Evolutionary conservation across 2,797 vertebrate species (phyloP).

Genomic region (Champsocephalus gunnari): DNA sequence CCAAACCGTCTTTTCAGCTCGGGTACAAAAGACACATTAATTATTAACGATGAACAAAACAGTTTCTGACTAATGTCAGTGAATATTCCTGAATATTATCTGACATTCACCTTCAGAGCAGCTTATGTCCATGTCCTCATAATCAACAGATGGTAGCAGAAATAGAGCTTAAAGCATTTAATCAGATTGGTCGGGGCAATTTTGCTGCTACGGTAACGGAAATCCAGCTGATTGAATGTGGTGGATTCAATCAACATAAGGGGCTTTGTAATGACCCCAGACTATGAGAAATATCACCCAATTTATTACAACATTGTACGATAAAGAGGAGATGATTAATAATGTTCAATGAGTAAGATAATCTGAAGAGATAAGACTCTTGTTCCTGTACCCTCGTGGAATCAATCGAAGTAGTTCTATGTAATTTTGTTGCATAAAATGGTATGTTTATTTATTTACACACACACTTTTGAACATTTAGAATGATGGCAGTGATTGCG

Average conservation of each 20-base stretch:
- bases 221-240: conserved; percentile 42
- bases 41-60: conserved; percentile 37
- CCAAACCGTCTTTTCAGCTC: conserved; percentile 56
- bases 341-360: conserved; percentile 17
- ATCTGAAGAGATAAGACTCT: conserved; percentile 21
- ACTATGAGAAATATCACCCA: conserved; percentile 36
- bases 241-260: conserved; percentile 13
- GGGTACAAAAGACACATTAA: conserved; percentile 55
- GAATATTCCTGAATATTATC: conserved; percentile 18
- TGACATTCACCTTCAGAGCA: conserved; percentile 35
- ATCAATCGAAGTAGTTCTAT: conserved; percentile 27
- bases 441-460: background rate
- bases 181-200: conserved; percentile 53
- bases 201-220: conserved; percentile 43
- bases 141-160: conserved; percentile 59
- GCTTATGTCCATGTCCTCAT: conserved; percentile 27
- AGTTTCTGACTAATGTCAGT: conserved; percentile 11
- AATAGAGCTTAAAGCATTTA: conserved; percentile 53
- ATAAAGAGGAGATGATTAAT: conserved; percentile 23
- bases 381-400: conserved; percentile 26
- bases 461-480: conserved; percentile 11
- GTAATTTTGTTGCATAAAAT: background rate
- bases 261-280: conserved; percentile 30
- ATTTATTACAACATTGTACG: conserved; percentile 3
- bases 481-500: conserved; percentile 31